Evolutionary conservation across 1,140 invertebrate species (phyloP), one percentile per base, ranked within the genome.

Genomic region (Heliconius himera): DNA sequence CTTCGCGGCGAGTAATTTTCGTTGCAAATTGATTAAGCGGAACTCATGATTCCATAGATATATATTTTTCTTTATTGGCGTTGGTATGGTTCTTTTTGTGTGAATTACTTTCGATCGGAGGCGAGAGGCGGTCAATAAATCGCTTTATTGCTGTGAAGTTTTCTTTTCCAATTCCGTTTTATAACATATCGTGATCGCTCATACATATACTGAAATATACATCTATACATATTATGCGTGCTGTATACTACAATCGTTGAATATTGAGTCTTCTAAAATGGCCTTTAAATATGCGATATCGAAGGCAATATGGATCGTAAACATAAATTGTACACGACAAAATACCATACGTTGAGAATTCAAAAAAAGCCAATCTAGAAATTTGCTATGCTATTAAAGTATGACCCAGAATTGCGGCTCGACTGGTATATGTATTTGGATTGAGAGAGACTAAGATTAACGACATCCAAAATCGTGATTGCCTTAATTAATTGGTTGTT

Each of bases 311-410:
- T n/a, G 73, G 36, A 66, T 81, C 79, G 78, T 79, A 76, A 81
- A 70, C 77, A 79, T 72, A 76, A 77, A 80, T 83, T 73, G 70
- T 73, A 70, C 70, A 73, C 79, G 81, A 81, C 81, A 77, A 85
- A 81, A 85, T 85, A 80, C 46, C 74, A 73, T 71, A 66, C 79
- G 70, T 83, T 80, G 74, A 78, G 77, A 70, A 85, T 82, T 38
- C 36, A 46, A 26, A 81, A 84, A 77, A 84, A 84, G 54, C 20
- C 54, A 81, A 80, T 80, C 29, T 72, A 80, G 46, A 81, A 86
- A 90, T 86, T 90, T 85, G 85, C 88, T 87, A 89, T 88, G 85
- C 87, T 80, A 81, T 86, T 84, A 81, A 75, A 79, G 84, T 86
- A 76, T 87, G 88, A 84, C 89, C 89, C 86, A 87, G 82, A 90